Conservation (phyloP, 2,113 vertebrate species). For the Tupaia tana region DNA sequence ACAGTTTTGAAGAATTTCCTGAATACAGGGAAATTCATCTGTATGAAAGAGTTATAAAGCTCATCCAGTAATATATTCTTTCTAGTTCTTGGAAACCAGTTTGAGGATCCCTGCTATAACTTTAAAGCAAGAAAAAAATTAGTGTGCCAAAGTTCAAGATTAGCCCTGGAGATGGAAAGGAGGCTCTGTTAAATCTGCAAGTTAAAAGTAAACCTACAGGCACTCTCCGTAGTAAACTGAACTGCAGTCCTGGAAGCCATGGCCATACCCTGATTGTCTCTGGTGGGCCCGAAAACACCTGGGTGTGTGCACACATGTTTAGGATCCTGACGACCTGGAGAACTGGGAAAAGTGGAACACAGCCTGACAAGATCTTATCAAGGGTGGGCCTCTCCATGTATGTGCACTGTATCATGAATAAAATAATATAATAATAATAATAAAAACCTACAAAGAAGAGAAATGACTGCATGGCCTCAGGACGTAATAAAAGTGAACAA, state of each 20-base stretch:
- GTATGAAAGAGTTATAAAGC: background rate
- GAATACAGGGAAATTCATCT: background rate
- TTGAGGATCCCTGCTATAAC: background rate
- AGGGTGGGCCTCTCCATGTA: no score
- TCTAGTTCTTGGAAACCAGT: background rate
- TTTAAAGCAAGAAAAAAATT: background rate
- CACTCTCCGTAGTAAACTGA: no score
- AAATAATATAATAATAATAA: no score
- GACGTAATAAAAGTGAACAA: background rate
- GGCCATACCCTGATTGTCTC: no score
- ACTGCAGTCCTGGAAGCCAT: no score
- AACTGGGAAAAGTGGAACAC: no score
- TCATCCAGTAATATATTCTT: background rate
- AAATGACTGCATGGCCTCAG: background rate
- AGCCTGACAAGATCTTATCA: no score
- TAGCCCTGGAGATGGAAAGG: background rate
- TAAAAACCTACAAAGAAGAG: background rate
- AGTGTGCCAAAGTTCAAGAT: background rate
- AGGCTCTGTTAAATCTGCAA: background rate
- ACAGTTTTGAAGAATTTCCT: conserved; percentile 20
- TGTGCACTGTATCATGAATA: no score
- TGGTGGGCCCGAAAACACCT: no score
- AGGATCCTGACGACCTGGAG: no score
- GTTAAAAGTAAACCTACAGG: background rate
- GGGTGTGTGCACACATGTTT: no score